Percentiles rank a stretch among this genome's conserved stretches.
These are phyloP conservation scores for Fistularia tabacaria DNA, from an alignment of 2,797 vertebrate species.

Conservation along the genomic window DNA sequence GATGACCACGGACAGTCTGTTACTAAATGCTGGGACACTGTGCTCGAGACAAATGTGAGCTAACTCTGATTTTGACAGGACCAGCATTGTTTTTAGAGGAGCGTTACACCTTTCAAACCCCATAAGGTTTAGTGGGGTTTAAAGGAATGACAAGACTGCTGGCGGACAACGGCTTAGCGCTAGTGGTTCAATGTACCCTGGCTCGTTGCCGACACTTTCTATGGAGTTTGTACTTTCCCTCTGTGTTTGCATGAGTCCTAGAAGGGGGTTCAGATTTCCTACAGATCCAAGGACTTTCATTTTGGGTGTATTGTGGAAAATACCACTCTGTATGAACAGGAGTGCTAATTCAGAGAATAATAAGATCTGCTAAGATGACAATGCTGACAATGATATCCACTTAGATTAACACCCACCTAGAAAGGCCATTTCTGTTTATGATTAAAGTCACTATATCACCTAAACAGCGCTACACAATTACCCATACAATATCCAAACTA, in stretches of 20 bases:
- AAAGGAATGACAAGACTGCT: too few relatives aligned
- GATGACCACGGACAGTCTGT: too few relatives aligned
- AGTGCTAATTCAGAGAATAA: conserved; percentile 7
- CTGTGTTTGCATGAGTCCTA: neutral
- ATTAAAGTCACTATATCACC: conserved; percentile 21
- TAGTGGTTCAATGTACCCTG: too few relatives aligned
- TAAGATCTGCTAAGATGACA: neutral
- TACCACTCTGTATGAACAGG: conserved; percentile 12
- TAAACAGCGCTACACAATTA: conserved; percentile 1
- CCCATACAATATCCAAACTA: conserved; percentile 18
- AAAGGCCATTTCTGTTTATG: conserved; percentile 3
- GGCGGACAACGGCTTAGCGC: too few relatives aligned
- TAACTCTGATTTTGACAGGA: too few relatives aligned
- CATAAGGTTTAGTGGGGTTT: too few relatives aligned
- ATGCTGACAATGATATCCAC: conserved; percentile 13
- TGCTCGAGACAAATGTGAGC: too few relatives aligned
- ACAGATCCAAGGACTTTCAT: conserved; percentile 5
- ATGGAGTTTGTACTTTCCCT: conserved; percentile 10
- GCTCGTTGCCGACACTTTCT: neutral
- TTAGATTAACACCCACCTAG: conserved; percentile 13
- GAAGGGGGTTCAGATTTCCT: conserved; percentile 29
- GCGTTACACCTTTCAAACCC: too few relatives aligned
- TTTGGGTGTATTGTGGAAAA: conserved; percentile 19
- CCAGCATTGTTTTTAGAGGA: too few relatives aligned
- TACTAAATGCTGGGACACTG: too few relatives aligned